These are phyloP conservation scores for Palythoa caribaeorum DNA, from an alignment of 92 coral and sea anemone species.

Conservation along the genomic window DNA sequence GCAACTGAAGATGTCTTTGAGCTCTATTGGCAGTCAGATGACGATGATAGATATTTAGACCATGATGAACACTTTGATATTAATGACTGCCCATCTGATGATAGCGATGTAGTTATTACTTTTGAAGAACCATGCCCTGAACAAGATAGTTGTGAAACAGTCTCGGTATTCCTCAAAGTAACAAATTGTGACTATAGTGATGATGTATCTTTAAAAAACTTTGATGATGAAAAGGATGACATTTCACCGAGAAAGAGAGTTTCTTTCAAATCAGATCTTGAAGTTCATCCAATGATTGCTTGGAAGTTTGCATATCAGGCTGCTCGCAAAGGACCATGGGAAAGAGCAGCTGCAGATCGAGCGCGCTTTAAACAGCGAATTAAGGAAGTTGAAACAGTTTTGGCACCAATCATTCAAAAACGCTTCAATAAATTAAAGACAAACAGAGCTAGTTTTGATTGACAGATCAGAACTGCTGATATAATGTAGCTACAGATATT, in stretches of 20 bases:
- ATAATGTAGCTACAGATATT: too few species aligned
- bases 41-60: not conserved
- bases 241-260: slow-evolving; percentile 64
- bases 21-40: slow-evolving; percentile 30
- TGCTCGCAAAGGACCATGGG: slow-evolving; percentile 95
- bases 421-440: slow-evolving; percentile 6
- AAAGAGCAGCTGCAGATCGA: slow-evolving; percentile 80
- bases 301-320: slow-evolving; percentile 92
- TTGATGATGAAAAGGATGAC: not conserved
- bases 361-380: slow-evolving; percentile 84
- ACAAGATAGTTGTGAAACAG: not conserved
- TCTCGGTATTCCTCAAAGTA: not conserved
- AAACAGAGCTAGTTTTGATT: not conserved
- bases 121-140: slow-evolving; percentile 12
- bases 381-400: slow-evolving; percentile 68
- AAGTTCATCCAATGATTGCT: slow-evolving; percentile 69
- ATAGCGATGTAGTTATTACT: slow-evolving; percentile 31
- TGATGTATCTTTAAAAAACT: not conserved
- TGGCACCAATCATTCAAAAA: slow-evolving; percentile 76
- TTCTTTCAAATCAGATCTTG: slow-evolving; percentile 76
- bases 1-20: slow-evolving; percentile 45
- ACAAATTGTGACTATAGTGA: not conserved
- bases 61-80: not conserved
- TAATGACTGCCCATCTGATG: slow-evolving; percentile 26
- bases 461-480: too few species aligned